Conservation (phyloP, 64 coral and sea anemone species). For the Trachythela sp. region DNA sequence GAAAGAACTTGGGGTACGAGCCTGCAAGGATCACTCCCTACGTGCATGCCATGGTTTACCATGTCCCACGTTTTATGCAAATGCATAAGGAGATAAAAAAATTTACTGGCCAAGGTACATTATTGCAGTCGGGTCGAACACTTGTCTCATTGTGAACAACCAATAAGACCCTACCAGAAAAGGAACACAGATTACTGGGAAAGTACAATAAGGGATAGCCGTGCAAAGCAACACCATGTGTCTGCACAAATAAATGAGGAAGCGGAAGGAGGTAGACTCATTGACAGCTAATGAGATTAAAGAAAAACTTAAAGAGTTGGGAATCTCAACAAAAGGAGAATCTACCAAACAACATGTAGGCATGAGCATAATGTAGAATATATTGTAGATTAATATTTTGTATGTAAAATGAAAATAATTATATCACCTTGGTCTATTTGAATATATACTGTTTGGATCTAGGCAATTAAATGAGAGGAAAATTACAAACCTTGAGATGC, state of each 20-base stretch:
- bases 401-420: no score
- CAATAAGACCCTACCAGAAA: slow-evolving; percentile 1
- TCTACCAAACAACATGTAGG: background rate
- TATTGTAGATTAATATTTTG: background rate
- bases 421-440: no score
- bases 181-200: background rate
- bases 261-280: background rate
- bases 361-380: background rate
- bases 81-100: slow-evolving; percentile 4
- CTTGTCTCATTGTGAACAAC: background rate
- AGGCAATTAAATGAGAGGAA: no score
- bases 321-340: background rate
- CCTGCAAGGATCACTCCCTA: background rate
- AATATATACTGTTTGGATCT: no score
- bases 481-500: no score
- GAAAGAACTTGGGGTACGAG: slow-evolving; percentile 2
- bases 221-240: background rate
- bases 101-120: slow-evolving; percentile 12
- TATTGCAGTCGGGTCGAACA: background rate
- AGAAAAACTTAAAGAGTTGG: background rate
- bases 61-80: background rate
- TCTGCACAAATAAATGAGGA: background rate
- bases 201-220: background rate
- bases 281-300: background rate
- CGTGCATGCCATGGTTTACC: background rate